Conservation (phyloP, 1,140 invertebrate species). For the Phymorhynchus buccinoides region DNA sequence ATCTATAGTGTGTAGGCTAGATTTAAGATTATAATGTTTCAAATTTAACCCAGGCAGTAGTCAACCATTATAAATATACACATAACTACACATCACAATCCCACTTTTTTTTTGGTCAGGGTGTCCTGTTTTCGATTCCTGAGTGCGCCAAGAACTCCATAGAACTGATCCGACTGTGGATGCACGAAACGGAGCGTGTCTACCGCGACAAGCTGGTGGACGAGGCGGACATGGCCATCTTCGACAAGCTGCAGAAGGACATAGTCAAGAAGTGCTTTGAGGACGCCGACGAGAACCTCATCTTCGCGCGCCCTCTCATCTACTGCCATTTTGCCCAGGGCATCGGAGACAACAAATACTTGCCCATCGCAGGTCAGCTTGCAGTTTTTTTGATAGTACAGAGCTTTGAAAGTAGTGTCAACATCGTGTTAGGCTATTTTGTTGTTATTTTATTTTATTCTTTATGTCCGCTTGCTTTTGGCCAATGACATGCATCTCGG, state of each 20-base stretch:
- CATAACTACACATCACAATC: too few species aligned
- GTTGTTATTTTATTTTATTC: too few species aligned
- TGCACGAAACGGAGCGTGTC: slow-evolving; percentile 93
- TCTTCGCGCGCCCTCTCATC: slow-evolving; percentile 90
- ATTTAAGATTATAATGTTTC: too few species aligned
- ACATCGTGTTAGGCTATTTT: too few species aligned
- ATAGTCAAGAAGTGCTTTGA: slow-evolving; percentile 94
- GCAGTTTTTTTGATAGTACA: neutral
- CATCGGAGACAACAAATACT: slow-evolving; percentile 96
- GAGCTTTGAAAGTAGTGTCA: too few species aligned
- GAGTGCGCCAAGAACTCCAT: slow-evolving; percentile 86
- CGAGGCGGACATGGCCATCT: slow-evolving; percentile 92
- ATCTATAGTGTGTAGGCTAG: too few species aligned
- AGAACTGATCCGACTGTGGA: slow-evolving; percentile 90
- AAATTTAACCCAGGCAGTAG: too few species aligned
- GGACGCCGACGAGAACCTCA: slow-evolving; percentile 84
- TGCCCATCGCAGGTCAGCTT: slow-evolving; percentile 80
- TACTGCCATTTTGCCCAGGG: slow-evolving; percentile 93
- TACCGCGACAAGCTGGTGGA: slow-evolving; percentile 95
- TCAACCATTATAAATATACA: too few species aligned
- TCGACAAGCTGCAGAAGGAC: slow-evolving; percentile 90
- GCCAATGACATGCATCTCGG: too few species aligned
- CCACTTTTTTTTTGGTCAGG: too few species aligned
- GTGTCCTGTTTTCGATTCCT: slow-evolving; percentile 89
- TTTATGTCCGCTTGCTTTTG: too few species aligned